A percentile compares a stretch with the other conserved stretches of the same genome.
These are phyloP conservation scores for Flabesymbios commensalis DNA, from an alignment of 2,888 invertebrate species.

Conservation along the genomic window DNA sequence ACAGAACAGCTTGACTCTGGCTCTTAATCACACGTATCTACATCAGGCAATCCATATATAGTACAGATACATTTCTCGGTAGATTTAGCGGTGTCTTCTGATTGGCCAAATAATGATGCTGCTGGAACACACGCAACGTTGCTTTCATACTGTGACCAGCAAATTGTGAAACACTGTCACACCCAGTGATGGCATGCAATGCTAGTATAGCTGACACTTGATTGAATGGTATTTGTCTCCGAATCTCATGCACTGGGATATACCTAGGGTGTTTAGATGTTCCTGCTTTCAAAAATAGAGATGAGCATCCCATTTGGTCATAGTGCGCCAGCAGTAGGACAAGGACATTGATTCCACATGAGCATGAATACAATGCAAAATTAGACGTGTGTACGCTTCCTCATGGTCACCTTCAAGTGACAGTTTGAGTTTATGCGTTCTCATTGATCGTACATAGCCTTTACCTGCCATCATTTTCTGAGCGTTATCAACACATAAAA, in stretches of 20 bases:
- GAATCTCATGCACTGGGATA: conserved; percentile 5
- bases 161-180: background rate
- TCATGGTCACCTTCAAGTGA: background rate
- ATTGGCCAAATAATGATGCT: background rate
- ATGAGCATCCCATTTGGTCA: background rate
- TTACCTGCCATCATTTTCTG: conserved; percentile 13
- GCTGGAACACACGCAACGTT: background rate
- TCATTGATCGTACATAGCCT: conserved; percentile 10
- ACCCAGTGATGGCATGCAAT: conserved; percentile 9
- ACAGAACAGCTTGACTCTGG: background rate
- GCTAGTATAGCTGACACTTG: background rate
- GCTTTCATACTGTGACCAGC: background rate
- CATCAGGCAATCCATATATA: background rate
- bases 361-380: conserved; percentile 1
- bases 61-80: background rate
- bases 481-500: conserved; percentile 14
- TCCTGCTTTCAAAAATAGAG: background rate
- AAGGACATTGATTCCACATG: conserved; percentile 3
- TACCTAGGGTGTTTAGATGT: background rate
- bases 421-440: conserved; percentile 16
- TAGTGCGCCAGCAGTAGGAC: background rate
- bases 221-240: too few relatives aligned
- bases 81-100: background rate
- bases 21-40: background rate
- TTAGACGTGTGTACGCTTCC: background rate